These are phyloP conservation scores for Cotesia typhae DNA, from an alignment of 1,140 invertebrate species.

Conservation along the genomic window DNA sequence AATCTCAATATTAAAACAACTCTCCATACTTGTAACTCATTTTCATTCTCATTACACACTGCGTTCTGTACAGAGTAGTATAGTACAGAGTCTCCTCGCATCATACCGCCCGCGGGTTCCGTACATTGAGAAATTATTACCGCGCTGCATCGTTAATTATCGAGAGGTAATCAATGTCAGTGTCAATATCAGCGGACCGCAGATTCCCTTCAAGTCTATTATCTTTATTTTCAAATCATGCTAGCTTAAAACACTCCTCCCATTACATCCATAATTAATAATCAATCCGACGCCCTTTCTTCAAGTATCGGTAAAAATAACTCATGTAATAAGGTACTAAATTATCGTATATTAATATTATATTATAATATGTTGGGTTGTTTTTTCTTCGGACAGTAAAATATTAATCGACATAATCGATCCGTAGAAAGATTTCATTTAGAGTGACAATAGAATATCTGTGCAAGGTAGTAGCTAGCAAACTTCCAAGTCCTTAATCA, in stretches of 20 bases:
- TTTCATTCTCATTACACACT: not conserved
- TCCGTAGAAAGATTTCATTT: not conserved
- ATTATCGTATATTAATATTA: no score
- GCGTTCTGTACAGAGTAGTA: constrained; percentile 6
- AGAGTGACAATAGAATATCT: constrained; percentile 44
- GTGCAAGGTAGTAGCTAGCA: constrained; percentile 43
- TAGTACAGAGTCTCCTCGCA: constrained; percentile 5
- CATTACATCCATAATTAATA: no score
- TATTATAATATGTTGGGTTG: no score
- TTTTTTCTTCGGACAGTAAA: no score
- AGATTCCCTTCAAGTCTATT: not conserved
- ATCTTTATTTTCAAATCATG: not conserved
- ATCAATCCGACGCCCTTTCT: no score
- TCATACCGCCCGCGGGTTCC: constrained; percentile 26
- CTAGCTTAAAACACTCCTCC: not conserved
- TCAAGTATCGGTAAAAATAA: not conserved
- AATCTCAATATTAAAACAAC: no score
- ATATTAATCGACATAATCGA: no score
- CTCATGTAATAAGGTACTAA: no score
- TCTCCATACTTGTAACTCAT: no score
- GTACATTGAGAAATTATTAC: constrained; percentile 41
- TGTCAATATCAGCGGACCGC: constrained; percentile 32
- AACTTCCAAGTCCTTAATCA: constrained; percentile 59
- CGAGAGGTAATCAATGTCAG: constrained; percentile 52
- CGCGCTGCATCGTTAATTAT: constrained; percentile 49